phyloP scores from a whole-genome alignment of 2,888 invertebrate genomes.

The Hemithea aestivaria region DNA sequence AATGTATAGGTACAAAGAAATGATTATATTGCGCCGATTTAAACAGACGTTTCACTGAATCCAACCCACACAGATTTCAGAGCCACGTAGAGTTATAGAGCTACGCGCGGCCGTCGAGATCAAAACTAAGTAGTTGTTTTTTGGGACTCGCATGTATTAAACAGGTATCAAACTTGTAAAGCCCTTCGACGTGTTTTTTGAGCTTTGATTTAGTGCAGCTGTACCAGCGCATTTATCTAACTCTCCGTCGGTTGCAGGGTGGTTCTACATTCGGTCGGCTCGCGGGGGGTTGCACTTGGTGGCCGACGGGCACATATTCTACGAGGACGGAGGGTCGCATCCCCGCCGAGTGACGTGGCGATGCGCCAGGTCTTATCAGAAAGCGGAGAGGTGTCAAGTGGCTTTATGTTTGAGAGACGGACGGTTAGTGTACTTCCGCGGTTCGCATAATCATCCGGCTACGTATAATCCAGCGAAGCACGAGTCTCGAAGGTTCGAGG shows the following conservation, averaged over 20 bases:
- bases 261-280: slow-evolving; percentile 74
- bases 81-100: slow-evolving; percentile 58
- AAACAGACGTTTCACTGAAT: slow-evolving; percentile 33
- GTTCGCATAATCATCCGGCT: slow-evolving; percentile 67
- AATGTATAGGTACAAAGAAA: slow-evolving; percentile 76
- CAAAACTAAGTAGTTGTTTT: slow-evolving; percentile 24
- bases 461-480: slow-evolving; percentile 71
- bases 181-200: too few relatives aligned
- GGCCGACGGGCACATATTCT: slow-evolving; percentile 72
- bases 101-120: slow-evolving; percentile 57
- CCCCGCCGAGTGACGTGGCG: slow-evolving; percentile 72
- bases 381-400: slow-evolving; percentile 71
- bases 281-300: slow-evolving; percentile 71
- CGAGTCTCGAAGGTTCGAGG: slow-evolving; percentile 66
- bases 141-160: too few relatives aligned
- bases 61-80: slow-evolving; percentile 17
- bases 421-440: slow-evolving; percentile 69
- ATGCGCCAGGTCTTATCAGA: slow-evolving; percentile 72
- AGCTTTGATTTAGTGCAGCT: neutral
- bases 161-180: too few relatives aligned
- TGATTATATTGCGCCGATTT: slow-evolving; percentile 73
- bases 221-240: slow-evolving; percentile 30
- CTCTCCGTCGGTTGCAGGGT: slow-evolving; percentile 54
- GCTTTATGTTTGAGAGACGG: slow-evolving; percentile 71
- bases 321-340: slow-evolving; percentile 73